Conservation (phyloP, 2,113 vertebrate genomes). For the Phalacrocorax pelagicus region DNA sequence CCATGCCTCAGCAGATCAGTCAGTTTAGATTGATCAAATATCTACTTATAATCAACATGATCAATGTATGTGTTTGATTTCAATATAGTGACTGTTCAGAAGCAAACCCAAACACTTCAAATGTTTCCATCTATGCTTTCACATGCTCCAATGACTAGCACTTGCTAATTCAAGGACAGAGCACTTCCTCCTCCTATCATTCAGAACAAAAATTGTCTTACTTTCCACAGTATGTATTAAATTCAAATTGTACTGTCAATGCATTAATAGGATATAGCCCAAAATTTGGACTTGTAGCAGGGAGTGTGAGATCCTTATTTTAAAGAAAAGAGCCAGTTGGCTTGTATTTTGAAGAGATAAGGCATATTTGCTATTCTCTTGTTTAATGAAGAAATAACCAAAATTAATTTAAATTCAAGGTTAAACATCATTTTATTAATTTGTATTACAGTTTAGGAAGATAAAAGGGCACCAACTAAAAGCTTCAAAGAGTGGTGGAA, state of each 20-base stretch:
- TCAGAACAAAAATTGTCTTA: not conserved
- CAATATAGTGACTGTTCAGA: not conserved
- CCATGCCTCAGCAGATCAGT: not conserved
- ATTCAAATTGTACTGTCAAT: not conserved
- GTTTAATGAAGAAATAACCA: not conserved
- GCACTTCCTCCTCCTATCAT: not conserved
- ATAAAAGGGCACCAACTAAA: not conserved
- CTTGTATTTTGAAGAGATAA: not conserved
- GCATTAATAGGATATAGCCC: not conserved
- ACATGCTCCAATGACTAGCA: not conserved
- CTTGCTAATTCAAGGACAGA: not conserved
- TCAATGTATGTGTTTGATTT: not conserved
- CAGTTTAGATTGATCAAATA: not conserved
- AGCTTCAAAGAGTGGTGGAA: not conserved
- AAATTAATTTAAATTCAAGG: not conserved
- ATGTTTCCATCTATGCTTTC: not conserved
- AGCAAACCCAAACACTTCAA: not conserved
- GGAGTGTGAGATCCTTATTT: not conserved
- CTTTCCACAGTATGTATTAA: not conserved
- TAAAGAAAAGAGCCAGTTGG: not conserved
- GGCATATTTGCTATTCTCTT: not conserved
- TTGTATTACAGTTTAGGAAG: not conserved
- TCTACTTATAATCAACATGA: not conserved
- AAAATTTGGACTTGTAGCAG: rapidly evolving
- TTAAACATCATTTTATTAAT: not conserved